Evolutionary conservation across 2,113 vertebrate species (phyloP).

Genomic region (Gavialis gangeticus): DNA sequence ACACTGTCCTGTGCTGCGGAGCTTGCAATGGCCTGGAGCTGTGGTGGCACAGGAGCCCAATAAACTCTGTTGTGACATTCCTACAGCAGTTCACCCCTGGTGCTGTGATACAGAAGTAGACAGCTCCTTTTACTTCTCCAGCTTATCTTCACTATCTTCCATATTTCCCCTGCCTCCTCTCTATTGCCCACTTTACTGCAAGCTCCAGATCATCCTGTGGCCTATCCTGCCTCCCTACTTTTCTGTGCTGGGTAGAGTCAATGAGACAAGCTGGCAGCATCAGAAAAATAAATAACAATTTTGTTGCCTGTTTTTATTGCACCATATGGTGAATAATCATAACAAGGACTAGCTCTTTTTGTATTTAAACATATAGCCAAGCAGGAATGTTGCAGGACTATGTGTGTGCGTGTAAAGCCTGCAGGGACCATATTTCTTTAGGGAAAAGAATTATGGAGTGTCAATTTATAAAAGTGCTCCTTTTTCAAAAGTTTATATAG

Average conservation of each 20-base stretch:
- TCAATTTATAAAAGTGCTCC: background rate
- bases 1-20: background rate
- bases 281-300: background rate
- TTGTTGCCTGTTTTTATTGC: background rate
- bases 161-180: accelerated
- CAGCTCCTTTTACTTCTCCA: background rate
- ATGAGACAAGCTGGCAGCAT: background rate
- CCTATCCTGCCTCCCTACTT: background rate
- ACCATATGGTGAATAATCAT: background rate
- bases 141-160: background rate
- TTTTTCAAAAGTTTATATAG: background rate
- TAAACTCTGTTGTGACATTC: background rate
- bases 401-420: background rate
- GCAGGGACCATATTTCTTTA: background rate
- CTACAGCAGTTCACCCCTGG: background rate
- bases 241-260: background rate
- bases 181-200: accelerated
- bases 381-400: background rate
- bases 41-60: background rate
- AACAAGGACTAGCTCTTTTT: background rate
- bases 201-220: accelerated
- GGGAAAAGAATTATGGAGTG: background rate
- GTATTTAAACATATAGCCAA: background rate
- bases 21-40: background rate
- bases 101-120: background rate